phyloP scores from a whole-genome alignment of 2,797 vertebrate species.

The Ctenopoma kingsleyae region DNA sequence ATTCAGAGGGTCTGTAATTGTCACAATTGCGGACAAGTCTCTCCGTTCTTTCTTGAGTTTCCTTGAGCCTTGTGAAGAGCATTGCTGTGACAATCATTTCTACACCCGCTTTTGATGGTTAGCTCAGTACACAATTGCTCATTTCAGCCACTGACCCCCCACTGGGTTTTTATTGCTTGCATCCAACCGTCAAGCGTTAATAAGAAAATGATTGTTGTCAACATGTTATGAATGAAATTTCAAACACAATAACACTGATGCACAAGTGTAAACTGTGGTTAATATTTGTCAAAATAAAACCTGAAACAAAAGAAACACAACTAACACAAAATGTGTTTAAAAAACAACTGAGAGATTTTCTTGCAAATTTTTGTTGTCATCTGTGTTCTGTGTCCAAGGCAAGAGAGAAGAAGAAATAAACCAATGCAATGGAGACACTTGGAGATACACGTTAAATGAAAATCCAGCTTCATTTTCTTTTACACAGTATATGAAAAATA shows the following conservation, averaged over 20 bases:
- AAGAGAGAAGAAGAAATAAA: neutral
- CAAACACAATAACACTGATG: conserved; percentile 59
- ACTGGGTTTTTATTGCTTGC: conserved; percentile 57
- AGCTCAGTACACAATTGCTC: conserved; percentile 33
- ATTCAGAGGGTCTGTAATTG: conserved; percentile 35
- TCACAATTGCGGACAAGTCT: conserved; percentile 57
- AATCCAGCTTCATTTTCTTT: conserved; percentile 3
- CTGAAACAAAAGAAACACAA: conserved; percentile 40
- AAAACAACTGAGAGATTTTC: conserved; percentile 32
- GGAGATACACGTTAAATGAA: neutral
- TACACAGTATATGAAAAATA: conserved; percentile 16
- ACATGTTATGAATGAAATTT: conserved; percentile 51
- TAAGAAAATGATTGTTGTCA: conserved; percentile 61
- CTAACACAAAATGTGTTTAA: conserved; percentile 27
- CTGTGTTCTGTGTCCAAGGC: conserved; percentile 1
- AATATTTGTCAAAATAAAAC: conserved; percentile 54
- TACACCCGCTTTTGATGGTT: conserved; percentile 51
- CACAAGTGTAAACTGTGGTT: conserved; percentile 49
- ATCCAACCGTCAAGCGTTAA: conserved; percentile 61
- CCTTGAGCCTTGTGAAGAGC: conserved; percentile 40
- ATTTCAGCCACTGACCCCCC: conserved; percentile 42
- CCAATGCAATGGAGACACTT: neutral
- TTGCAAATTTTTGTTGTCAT: conserved; percentile 34
- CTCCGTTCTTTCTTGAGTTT: conserved; percentile 36
- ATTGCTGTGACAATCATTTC: conserved; percentile 49